These are phyloP conservation scores for Melolontha melolontha DNA, from an alignment of 2,888 invertebrate species.

Conservation along the genomic window DNA sequence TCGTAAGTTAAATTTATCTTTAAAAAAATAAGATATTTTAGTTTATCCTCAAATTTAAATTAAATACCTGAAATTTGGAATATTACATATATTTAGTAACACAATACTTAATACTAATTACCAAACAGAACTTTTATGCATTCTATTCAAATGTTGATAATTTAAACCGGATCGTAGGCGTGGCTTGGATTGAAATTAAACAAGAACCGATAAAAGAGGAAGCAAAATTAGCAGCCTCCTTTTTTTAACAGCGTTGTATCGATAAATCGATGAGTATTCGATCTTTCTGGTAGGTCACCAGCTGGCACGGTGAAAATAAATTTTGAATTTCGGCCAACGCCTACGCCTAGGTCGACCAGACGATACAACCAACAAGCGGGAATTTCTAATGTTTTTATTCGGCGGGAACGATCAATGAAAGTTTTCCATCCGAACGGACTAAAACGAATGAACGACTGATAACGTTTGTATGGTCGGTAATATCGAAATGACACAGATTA, in stretches of 20 bases:
- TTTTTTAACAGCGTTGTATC: not conserved
- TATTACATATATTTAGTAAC: too few species aligned
- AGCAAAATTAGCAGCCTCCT: too few species aligned
- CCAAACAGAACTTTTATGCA: too few species aligned
- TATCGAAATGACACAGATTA: conserved; percentile 16
- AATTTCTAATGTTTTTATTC: conserved; percentile 28
- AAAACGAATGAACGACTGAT: conserved; percentile 1
- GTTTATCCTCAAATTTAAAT: too few species aligned
- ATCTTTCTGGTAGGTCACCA: conserved; percentile 13
- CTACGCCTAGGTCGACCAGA: conserved; percentile 6
- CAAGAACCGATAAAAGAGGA: too few species aligned
- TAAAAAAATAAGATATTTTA: too few species aligned
- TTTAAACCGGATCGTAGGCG: too few species aligned
- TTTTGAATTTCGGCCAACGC: conserved; percentile 35
- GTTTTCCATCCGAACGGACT: not conserved
- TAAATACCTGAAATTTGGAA: too few species aligned
- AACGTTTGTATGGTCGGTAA: conserved; percentile 26
- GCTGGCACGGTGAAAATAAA: conserved; percentile 6
- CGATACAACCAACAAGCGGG: not conserved
- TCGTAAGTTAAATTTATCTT: too few species aligned
- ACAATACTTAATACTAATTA: too few species aligned
- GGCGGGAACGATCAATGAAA: conserved; percentile 15
- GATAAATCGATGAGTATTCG: conserved; percentile 26
- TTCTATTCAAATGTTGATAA: too few species aligned
- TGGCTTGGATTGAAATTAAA: too few species aligned